A percentile compares a stretch with the other conserved stretches of the same genome.
Evolutionary conservation across 2,797 vertebrate species (phyloP).

Genomic region (Sebastes miniatus): DNA sequence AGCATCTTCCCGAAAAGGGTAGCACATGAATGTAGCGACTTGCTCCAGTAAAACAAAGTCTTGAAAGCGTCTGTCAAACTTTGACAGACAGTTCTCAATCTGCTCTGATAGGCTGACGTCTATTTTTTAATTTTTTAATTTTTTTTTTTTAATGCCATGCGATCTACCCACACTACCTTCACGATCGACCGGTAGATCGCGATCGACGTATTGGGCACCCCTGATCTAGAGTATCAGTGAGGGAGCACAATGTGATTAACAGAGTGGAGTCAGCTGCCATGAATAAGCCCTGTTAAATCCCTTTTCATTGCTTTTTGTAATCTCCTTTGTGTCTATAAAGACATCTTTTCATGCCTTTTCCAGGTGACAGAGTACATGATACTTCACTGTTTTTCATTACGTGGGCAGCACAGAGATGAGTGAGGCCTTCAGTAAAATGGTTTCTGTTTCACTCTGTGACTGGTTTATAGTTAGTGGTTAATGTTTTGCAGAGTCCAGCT

Average conservation of each 20-base stretch:
- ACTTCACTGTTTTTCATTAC: neutral
- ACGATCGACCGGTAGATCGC: too few species aligned
- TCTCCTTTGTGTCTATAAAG: neutral
- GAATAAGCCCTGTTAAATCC: neutral
- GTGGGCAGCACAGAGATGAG: neutral
- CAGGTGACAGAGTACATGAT: neutral
- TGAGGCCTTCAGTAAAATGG: neutral
- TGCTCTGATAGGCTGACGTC: too few species aligned
- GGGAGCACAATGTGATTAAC: constrained; percentile 52
- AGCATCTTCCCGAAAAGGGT: too few species aligned
- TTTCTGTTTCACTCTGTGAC: neutral
- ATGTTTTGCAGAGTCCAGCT: neutral
- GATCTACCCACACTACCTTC: too few species aligned
- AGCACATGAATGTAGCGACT: too few species aligned
- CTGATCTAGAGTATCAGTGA: constrained; percentile 32
- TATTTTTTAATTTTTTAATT: too few species aligned
- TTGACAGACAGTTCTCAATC: too few species aligned
- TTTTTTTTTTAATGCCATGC: too few species aligned
- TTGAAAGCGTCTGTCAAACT: too few species aligned
- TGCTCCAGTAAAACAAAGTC: too few species aligned
- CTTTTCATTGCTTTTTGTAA: neutral
- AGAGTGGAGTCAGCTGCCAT: neutral
- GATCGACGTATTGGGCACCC: too few species aligned
- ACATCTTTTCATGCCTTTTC: neutral
- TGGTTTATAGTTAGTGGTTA: neutral